phyloP scores from a whole-genome alignment of 2,797 vertebrate genomes.

The Galaxias olidus region DNA sequence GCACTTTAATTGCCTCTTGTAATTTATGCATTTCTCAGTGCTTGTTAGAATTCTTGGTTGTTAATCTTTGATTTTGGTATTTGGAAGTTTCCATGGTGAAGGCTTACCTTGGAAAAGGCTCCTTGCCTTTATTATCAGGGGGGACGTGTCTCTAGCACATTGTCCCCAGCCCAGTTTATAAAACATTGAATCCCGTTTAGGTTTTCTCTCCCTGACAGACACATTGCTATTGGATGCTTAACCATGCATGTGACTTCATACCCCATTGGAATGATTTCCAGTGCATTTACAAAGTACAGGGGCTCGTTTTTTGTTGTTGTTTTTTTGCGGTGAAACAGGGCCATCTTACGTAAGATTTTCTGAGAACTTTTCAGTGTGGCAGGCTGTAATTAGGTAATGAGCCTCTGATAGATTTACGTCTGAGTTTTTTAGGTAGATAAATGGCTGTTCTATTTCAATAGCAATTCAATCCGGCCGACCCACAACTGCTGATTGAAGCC shows the following conservation, averaged over 20 bases:
- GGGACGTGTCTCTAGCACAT: conserved; percentile 18
- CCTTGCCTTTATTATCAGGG: conserved; percentile 16
- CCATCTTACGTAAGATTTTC: neutral
- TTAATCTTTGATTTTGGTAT: no score
- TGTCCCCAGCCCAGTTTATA: conserved; percentile 21
- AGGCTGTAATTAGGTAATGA: conserved; percentile 19
- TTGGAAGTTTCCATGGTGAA: no score
- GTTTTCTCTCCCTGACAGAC: conserved; percentile 33
- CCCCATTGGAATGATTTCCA: conserved; percentile 44
- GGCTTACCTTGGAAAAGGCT: no score
- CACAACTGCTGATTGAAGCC: conserved; percentile 29
- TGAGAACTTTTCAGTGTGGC: conserved; percentile 29
- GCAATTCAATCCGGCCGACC: conserved; percentile 20
- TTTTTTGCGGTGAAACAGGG: no score
- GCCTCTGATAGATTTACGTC: conserved; percentile 22
- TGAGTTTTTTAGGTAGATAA: conserved; percentile 10
- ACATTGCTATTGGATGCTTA: conserved; percentile 41
- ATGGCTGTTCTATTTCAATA: conserved; percentile 14
- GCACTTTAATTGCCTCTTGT: no score
- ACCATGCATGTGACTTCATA: conserved; percentile 49
- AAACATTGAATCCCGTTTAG: conserved; percentile 8
- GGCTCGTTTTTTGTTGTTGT: neutral
- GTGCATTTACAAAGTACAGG: conserved; percentile 35
- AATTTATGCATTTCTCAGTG: no score
- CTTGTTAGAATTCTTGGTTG: no score